Percentiles rank a stretch among this genome's conserved stretches.
Evolutionary conservation across 2,888 invertebrate species (phyloP).

Genomic region (Arrhopalites spinosus): DNA sequence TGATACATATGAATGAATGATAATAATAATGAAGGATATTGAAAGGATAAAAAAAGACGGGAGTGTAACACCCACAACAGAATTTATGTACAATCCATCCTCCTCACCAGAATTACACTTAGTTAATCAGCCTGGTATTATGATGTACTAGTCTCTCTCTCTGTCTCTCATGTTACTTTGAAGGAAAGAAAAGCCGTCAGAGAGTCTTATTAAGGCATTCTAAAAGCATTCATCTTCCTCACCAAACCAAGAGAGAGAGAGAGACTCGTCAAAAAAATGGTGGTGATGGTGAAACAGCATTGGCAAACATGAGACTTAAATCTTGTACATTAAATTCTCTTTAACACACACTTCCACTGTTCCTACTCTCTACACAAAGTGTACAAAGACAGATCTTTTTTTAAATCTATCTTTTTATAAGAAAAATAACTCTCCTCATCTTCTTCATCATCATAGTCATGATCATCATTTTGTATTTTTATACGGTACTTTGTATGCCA

Average conservation of each 20-base stretch:
- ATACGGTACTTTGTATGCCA: no score
- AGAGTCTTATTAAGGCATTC: slow-evolving; percentile 1
- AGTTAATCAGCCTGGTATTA: slow-evolving; percentile 21
- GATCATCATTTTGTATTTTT: neutral
- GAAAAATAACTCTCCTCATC: neutral
- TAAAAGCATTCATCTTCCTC: slow-evolving; percentile 23
- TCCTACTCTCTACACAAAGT: neutral
- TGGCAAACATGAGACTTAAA: neutral
- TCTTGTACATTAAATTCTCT: slow-evolving; percentile 9
- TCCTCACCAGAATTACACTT: neutral
- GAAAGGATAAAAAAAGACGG: neutral
- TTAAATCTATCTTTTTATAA: neutral
- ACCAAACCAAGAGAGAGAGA: neutral
- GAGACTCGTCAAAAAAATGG: neutral
- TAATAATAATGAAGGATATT: neutral
- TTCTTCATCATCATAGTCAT: neutral
- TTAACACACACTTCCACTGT: slow-evolving; percentile 6
- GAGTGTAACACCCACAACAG: neutral
- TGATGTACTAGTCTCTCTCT: slow-evolving; percentile 1
- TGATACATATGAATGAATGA: neutral
- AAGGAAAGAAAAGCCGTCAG: neutral
- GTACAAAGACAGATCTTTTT: neutral
- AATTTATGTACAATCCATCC: neutral
- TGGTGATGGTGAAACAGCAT: no score
- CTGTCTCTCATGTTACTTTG: slow-evolving; percentile 1